Percentiles rank a stretch among this genome's conserved stretches.
These are phyloP conservation scores for Lasioglossum malachurum DNA, from an alignment of 2,888 invertebrate genomes.

Conservation along the genomic window DNA sequence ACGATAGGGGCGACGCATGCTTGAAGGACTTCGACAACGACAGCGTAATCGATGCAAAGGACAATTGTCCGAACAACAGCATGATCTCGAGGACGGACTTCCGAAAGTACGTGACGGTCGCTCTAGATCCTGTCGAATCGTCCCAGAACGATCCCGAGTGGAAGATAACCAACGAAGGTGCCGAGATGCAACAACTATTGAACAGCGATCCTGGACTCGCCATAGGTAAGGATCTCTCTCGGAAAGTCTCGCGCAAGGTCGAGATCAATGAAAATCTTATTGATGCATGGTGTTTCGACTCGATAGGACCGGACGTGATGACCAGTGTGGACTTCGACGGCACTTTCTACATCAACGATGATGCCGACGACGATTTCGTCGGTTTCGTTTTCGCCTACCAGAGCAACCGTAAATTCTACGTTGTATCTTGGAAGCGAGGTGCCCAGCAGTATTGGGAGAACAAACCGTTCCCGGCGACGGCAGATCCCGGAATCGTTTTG, in stretches of 20 bases:
- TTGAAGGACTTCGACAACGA: conserved; percentile 95
- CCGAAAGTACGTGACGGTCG: conserved; percentile 95
- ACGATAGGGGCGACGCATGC: conserved; percentile 94
- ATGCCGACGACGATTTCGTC: conserved; percentile 97
- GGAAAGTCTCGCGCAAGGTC: neutral
- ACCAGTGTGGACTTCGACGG: conserved; percentile 98
- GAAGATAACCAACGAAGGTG: conserved; percentile 96
- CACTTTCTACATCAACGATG: conserved; percentile 94
- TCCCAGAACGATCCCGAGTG: conserved; percentile 98
- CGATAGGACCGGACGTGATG: conserved; percentile 90
- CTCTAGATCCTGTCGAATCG: conserved; percentile 96
- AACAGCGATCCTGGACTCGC: conserved; percentile 99
- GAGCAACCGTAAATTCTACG: conserved; percentile 96
- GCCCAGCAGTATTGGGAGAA: conserved; percentile 98
- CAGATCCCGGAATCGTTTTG: conserved; percentile 97
- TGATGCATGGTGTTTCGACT: neutral
- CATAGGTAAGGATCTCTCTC: conserved; percentile 87
- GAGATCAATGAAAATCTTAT: too few relatives aligned
- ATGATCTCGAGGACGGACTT: conserved; percentile 96
- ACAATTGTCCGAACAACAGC: conserved; percentile 98
- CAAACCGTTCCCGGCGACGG: conserved; percentile 95
- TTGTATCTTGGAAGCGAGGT: conserved; percentile 98
- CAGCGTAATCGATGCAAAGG: conserved; percentile 90
- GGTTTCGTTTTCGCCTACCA: conserved; percentile 98
- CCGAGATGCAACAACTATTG: conserved; percentile 95